Conservation (phyloP, 2,113 vertebrate species). For the Lamprologus callipterus region DNA sequence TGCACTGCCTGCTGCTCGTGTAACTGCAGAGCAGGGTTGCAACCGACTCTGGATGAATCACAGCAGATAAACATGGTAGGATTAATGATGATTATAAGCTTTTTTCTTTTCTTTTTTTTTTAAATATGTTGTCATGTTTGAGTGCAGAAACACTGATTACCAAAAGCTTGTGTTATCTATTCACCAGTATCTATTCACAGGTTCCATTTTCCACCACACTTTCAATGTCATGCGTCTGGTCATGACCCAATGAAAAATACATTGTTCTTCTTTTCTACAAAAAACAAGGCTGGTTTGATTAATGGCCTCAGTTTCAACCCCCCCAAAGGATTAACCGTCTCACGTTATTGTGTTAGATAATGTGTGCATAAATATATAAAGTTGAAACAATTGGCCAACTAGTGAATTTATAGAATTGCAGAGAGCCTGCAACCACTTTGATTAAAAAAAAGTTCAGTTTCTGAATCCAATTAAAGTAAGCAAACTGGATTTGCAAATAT, state of each 20-base stretch:
- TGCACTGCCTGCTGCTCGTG: background rate
- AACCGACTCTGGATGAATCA: background rate
- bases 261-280: background rate
- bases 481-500: background rate
- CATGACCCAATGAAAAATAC: background rate
- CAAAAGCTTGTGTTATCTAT: background rate
- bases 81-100: background rate
- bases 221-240: background rate
- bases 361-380: background rate
- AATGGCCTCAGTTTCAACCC: background rate
- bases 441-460: background rate
- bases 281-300: background rate
- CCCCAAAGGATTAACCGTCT: background rate
- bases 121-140: background rate
- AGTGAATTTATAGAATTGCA: background rate
- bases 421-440: background rate
- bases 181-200: too few relatives aligned
- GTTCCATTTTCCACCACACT: background rate
- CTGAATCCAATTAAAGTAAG: background rate
- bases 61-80: background rate
- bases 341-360: background rate
- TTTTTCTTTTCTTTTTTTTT: accelerated
- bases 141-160: background rate
- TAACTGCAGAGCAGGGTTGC: background rate
- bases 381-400: background rate